Evolutionary conservation across 2,888 invertebrate species (phyloP), one percentile per base, ranked within the genome.

Genomic region (Volucella inflata): DNA sequence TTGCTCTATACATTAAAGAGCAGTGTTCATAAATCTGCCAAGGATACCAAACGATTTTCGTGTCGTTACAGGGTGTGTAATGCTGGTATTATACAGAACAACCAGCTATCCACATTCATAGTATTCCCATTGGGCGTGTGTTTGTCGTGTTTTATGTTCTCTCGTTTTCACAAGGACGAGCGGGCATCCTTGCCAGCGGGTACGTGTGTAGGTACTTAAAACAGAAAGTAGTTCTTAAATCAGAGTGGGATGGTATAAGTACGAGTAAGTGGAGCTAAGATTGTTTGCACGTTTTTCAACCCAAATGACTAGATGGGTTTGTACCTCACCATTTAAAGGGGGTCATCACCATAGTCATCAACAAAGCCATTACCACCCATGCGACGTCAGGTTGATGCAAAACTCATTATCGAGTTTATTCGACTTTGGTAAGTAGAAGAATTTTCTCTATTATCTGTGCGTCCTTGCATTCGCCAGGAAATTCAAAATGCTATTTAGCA

Each of bases 391-490:
- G 78, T 79, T 83, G 79, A 84, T 84, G 83, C 68, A 79, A 79
- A 79, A 70, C 83, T 84, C 83, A 84, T 84, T 84, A 79, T 79
- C 75, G 79, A 79, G 79, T 79, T 84, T 79, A 79, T 84, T 84
- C 79, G 70, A 84, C 74, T 84, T 84, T 84, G 83, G 68, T 70
- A 70, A 79, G 83, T 84, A 70, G 79, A 84, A 84, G 75, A 78
- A 78, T 70, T 84, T 75, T 36, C 59, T 40, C 64, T 84, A 78
- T 40, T 72, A 74, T 57, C 44, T 67, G 40, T 30, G 38, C 46
- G 21, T 42, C 40, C 40, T 21, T 59, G 30, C 4, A 30, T n/a
- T 16, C 17, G 14, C 12, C 2, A 36, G 38, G 21, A 12, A 36
- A 51, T 72, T 36, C 12, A 68, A 38, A 57, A 46, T 60, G 40